Base-by-base conservation (phyloP, 2,797 vertebrate species). In the Helostoma temminkii region DNA sequence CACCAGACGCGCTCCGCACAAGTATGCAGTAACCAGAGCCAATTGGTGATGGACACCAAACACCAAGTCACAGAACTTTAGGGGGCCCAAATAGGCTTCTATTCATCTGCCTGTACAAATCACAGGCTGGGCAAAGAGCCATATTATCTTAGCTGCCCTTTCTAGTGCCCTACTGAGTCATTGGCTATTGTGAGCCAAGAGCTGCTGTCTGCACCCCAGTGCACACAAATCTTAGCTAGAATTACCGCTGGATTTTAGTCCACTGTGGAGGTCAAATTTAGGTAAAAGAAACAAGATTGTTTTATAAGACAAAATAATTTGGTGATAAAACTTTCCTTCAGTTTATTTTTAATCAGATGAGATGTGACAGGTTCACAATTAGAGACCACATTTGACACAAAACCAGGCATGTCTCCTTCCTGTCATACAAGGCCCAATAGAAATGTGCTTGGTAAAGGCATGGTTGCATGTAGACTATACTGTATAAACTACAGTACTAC, bases 61-160 rank as follows among this genome's bases (percentile, higher is more conserved):
- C 88, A 83, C 88, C 83, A 89, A 68, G 65, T 89, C 88, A 90
- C 83, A 89, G 81, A 87, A 85, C 85, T 87, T 90, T 76, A 84
- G 72, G 84, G 87, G 85, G 70, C 80, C 77, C 82, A 88, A 88
- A 88, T 88, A 88, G 88, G 86, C 76, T 81, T 73, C 87, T 88
- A 88, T 93, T 91, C 83, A 91, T 91, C 87, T 84, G 88, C 87
- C 88, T 89, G 85, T 88, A 89, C 88, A 90, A 90, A 89, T 91
- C 88, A 85, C 81, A 59, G 77, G 80, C 87, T 62, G 83, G 89
- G 89, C 89, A 85, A 73, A 76, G 80, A 88, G 89, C 88, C 89
- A 89, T 82, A 84, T 92, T 88, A 89, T 92, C 84, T 89, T 85
- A 83, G 87, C 78, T 90, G 91, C 76, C 88, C 89, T 93, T 90